Conservation (phyloP, 1,140 invertebrate species). For the Solen grandis region DNA sequence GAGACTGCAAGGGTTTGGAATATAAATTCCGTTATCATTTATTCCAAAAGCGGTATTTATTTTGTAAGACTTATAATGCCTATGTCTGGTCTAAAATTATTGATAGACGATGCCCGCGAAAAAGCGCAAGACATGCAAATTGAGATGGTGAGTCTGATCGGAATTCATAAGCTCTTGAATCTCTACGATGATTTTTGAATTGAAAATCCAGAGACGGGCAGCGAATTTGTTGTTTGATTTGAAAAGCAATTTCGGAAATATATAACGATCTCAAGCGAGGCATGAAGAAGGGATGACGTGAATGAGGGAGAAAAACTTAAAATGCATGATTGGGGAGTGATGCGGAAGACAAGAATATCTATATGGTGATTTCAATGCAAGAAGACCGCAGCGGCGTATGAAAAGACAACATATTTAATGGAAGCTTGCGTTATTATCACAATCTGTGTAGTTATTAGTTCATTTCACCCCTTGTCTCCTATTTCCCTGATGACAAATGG, state of each 20-base stretch:
- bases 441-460: too few relatives aligned
- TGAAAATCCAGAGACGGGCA: constrained; percentile 33
- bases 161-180: constrained; percentile 38
- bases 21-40: constrained; percentile 53
- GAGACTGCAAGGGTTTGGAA: constrained; percentile 41
- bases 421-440: too few relatives aligned
- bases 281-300: background rate
- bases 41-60: constrained; percentile 47
- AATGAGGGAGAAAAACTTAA: background rate
- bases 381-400: too few relatives aligned
- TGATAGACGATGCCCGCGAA: background rate
- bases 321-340: background rate
- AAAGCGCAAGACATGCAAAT: constrained; percentile 44
- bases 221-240: background rate
- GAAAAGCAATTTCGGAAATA: background rate
- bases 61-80: constrained; percentile 33
- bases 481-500: too few relatives aligned
- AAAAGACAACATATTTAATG: too few relatives aligned
- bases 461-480: too few relatives aligned
- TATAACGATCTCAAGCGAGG: background rate
- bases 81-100: constrained; percentile 31
- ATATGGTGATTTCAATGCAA: background rate
- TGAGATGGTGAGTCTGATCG: constrained; percentile 27
- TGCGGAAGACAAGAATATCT: background rate
- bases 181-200: constrained; percentile 37